Evolutionary conservation across 2,888 invertebrate species (phyloP), one percentile per base, ranked within the genome.

Genomic region (Marasmarcha lunaedactyla): DNA sequence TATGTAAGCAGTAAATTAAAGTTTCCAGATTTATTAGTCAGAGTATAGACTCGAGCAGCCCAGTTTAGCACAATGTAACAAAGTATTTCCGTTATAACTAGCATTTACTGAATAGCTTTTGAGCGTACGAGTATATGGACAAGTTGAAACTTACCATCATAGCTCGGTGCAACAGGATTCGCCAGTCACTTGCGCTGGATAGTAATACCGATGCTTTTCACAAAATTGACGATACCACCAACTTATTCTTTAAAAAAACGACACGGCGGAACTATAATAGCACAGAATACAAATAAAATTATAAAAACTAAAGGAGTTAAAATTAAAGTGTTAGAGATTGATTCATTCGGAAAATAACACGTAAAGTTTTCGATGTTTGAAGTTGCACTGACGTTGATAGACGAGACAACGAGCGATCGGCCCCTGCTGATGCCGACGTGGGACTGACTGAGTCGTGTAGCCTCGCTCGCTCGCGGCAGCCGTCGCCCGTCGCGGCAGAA

Each of bases 161-260:
- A 66, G 63, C 11, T 66, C 76, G 69, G 65, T 74, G 73, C 72
- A 76, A 74, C 77, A 74, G 78, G 77, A 78, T 71, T 64, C 54
- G 55, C 57, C 44, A 40, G 57, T 65, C 59, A 55, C 59, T 59
- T 67, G 63, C 73, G 73, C 71, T 63, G 62, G 57, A 57, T 59
- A 59, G 58, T 3, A 30, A 30, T 30, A n/a, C 38, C 56, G 61
- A 61, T 66, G 63, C 65, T 76, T 74, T 74, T 63, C 73, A 77
- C 74, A 65, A 76, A 76, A 71, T 55, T 63, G 51, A 63, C 66
- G 56, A 63, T 65, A 66, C 67, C 53, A 62, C 56, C 49, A 20
- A 20, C 20, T 20, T 20, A 20, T 20, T 58, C 42, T 42, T 52
- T 48, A 47, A 48, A 52, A 59, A 55, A 64, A 63, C 56, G n/a